These are phyloP conservation scores for Spisula solida DNA, from an alignment of 2,888 invertebrate genomes.

Conservation along the genomic window DNA sequence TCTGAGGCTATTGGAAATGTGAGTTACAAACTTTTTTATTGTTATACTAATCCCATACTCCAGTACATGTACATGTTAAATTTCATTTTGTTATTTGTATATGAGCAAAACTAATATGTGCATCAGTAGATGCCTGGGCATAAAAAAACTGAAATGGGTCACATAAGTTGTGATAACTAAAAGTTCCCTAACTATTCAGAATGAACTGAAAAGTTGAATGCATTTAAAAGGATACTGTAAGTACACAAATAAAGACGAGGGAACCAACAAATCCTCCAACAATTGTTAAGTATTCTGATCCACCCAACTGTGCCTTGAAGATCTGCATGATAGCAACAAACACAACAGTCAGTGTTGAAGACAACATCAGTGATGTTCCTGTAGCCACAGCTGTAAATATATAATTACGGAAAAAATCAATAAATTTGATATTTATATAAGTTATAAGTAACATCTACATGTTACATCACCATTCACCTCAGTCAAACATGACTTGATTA, in stretches of 20 bases:
- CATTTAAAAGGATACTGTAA: conserved; percentile 91
- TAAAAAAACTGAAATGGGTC: no score
- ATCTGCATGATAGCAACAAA: conserved; percentile 97
- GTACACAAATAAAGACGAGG: conserved; percentile 93
- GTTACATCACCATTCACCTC: not conserved
- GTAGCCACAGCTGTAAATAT: conserved; percentile 86
- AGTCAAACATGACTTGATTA: not conserved
- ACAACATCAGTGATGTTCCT: conserved; percentile 89
- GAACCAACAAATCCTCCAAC: conserved; percentile 96
- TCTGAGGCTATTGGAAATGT: no score
- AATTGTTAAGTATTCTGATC: conserved; percentile 94
- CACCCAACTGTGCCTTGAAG: conserved; percentile 93
- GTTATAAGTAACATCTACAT: not conserved
- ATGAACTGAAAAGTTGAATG: no score
- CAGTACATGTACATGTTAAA: no score
- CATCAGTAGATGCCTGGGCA: no score
- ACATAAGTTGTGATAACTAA: no score
- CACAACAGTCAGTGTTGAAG: conserved; percentile 93
- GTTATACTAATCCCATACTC: no score
- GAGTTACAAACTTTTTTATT: no score
- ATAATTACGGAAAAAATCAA: conserved; percentile 23
- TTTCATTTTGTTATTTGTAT: no score
- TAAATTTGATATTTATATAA: not conserved
- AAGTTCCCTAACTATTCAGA: no score
- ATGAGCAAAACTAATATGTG: no score